Base-by-base conservation (phyloP, 2,888 invertebrate species). In the Labia minor region DNA sequence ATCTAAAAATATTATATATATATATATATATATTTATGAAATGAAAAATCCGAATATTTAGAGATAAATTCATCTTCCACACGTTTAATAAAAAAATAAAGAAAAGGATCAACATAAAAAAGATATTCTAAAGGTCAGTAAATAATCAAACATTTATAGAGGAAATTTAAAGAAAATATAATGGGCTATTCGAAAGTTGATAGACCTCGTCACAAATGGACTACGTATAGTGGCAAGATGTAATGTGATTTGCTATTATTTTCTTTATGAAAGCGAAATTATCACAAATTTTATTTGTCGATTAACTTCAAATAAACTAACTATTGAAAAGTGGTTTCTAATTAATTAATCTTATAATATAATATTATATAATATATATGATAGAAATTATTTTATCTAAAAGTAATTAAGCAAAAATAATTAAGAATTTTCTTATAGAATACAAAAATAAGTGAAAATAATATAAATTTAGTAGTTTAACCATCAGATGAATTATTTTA, bases 41-140 rank as follows among this genome's bases (percentile, higher is more conserved):
- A 49, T 14, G 49, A 49, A 49, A 49, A 49, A 49, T 49, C 16
- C 49, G 16, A 49, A 49, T 49, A 49, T 49, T 49, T 49, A 49
- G 49, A n/a, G 49, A 49, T 4, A 49, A 49, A 49, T 49, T 49
- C 49, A 49, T 49, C 16, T 49, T 49, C 14, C 14, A 49, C 26
- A 26, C 26, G 26, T 26, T 26, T n/a, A 14, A 49, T n/a, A 49
- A 10, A 49, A 49, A 49, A 49, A 49, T 49, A 49, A 49, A 49
- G 4, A 49, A 49, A 14, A 49, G 49, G 49, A 14, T 49, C 26
- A 14, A 16, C 49, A 49, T 49, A 49, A 49, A 49, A 49, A 49
- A 49, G 49, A 49, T 49, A 49, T 49, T 49, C 49, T 49, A 49
- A 49, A 49, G 49, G 49, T 49, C 49, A 49, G 49, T 49, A 49